Base-by-base conservation (phyloP, 2,113 vertebrate genomes). In the Danio rerio region DNA sequence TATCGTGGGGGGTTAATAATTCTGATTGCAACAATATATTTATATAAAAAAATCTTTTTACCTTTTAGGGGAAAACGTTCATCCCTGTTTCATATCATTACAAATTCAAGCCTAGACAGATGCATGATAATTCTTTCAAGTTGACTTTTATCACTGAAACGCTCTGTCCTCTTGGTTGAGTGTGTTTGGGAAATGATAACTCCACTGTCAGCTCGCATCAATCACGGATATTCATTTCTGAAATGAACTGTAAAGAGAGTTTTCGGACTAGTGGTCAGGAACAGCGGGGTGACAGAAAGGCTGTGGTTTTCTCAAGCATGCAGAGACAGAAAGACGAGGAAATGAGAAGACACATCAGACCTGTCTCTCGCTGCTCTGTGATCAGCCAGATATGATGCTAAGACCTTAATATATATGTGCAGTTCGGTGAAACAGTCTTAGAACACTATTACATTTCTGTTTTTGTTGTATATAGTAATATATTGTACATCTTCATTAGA, bases 211-310 rank as follows among this genome's bases (percentile, higher is more conserved):
- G 62, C 61, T 40, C 49, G 13, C 77, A 79, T 79, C 77, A 66
- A 79, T 79, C 77, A 79, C 62, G 7, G 49, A 43, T 79, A 79
- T 79, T 79, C 77, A 79, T 79, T 79, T 79, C 77, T 79, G 61
- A 79, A 79, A 79, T 68, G 77, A 79, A 79, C 49, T 79, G 77
- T 79, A 68, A 79, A 65, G 62, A 55, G 31, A 68, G 77, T 79
- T 79, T 55, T 55, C 77, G 11, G 77, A 42, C 77, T 79, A 68
- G 45, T 66, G 77, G 77, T 79, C 77, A 79, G 77, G 77, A 79
- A 79, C 77, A 66, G 77, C 5, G 31, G 18, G 74, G 58, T 77
- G 75, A 63, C 75, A 77, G 75, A 16, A 63, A 63, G 75, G 43
- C 58, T 77, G 58, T 63, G 15, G 18, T 62, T 56, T 77, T 77